Conservation (phyloP, 2,888 invertebrate species). For the Melieria crassipennis region DNA sequence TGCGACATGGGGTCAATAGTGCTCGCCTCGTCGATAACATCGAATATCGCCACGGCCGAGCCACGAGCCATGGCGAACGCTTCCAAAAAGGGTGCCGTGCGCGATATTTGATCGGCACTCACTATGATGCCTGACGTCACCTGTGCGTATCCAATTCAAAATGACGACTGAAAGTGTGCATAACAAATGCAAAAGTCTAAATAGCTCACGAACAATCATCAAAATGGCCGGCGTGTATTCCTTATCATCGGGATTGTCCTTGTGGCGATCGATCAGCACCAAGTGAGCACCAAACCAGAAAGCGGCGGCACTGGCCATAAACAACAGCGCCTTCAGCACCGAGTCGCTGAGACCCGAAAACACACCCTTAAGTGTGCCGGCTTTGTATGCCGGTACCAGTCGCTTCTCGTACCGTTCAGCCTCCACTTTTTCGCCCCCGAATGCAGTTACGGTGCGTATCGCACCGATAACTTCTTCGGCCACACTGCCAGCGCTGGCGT, state of each 20-base stretch:
- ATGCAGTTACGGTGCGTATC: conserved; percentile 81
- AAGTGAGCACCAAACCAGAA: conserved; percentile 85
- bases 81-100: conserved; percentile 80
- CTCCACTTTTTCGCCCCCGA: conserved; percentile 81
- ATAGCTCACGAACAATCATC: conserved; percentile 72
- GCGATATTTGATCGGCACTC: conserved; percentile 81
- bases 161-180: not conserved
- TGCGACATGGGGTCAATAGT: conserved; percentile 77
- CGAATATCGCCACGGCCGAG: conserved; percentile 78
- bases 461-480: conserved; percentile 81
- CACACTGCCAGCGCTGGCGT: conserved; percentile 79
- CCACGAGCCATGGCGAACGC: conserved; percentile 78
- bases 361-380: conserved; percentile 73
- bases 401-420: conserved; percentile 71
- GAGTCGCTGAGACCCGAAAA: conserved; percentile 78
- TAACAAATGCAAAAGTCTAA: not conserved
- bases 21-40: conserved; percentile 79
- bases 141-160: no score
- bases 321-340: conserved; percentile 78
- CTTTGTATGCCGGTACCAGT: conserved; percentile 72
- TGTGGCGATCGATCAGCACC: conserved; percentile 72
- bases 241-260: conserved; percentile 65
- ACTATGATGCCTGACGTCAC: conserved; percentile 72
- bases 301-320: conserved; percentile 76
- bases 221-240: conserved; percentile 77